phyloP scores from a whole-genome alignment of 2,888 invertebrate species.

The Lithophane semibrunnea region DNA sequence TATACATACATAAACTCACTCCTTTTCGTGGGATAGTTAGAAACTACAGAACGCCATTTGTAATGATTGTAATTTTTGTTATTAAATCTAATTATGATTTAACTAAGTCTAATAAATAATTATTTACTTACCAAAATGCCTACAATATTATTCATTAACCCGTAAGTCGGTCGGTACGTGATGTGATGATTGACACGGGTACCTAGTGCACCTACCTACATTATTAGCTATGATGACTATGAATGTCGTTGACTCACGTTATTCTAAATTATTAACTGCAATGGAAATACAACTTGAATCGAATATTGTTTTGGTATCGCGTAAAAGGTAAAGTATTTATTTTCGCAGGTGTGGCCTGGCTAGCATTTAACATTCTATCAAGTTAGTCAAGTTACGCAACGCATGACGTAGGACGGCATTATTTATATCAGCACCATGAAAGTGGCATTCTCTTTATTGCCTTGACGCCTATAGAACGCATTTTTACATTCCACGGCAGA shows the following conservation, averaged over 20 bases:
- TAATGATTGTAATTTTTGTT: background rate
- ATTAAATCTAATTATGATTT: background rate
- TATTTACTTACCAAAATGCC: slow-evolving; percentile 3
- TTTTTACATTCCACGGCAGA: slow-evolving; percentile 20
- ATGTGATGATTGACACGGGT: slow-evolving; percentile 2
- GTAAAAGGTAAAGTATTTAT: background rate
- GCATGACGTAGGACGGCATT: slow-evolving; percentile 17
- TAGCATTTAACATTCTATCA: slow-evolving; percentile 8
- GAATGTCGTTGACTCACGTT: slow-evolving; percentile 1
- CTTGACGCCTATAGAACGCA: slow-evolving; percentile 29
- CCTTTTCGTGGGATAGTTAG: background rate
- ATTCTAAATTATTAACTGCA: background rate
- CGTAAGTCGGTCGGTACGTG: background rate
- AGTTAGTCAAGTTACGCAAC: slow-evolving; percentile 37
- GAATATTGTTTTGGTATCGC: background rate
- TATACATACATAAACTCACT: too few species aligned
- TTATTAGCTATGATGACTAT: slow-evolving; percentile 5
- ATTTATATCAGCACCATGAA: slow-evolving; percentile 20
- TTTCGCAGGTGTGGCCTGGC: background rate
- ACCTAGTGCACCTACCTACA: slow-evolving; percentile 2
- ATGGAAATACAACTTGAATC: slow-evolving; percentile 9
- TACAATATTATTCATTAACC: slow-evolving; percentile 14
- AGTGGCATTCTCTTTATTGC: slow-evolving; percentile 33
- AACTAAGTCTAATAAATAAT: background rate
- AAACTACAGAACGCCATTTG: background rate